phyloP scores from a whole-genome alignment of 2,113 vertebrate species.

The Thryonomys swinderianus region DNA sequence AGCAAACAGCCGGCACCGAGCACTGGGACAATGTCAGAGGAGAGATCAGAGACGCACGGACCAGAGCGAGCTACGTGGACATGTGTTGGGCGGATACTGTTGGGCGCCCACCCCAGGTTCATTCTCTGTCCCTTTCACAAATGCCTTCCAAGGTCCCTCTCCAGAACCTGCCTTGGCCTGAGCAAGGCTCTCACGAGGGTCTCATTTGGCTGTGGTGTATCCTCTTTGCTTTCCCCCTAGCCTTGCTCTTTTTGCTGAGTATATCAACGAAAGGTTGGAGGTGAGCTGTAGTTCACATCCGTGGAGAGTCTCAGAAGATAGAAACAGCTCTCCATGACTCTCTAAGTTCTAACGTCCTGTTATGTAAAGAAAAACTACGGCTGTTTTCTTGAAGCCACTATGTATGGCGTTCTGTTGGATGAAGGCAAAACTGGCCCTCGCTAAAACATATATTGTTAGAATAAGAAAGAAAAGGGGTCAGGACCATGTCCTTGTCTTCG shows the following conservation, averaged over 20 bases:
- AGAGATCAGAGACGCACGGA: background rate
- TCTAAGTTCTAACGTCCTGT: background rate
- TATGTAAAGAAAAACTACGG: background rate
- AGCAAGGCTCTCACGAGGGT: background rate
- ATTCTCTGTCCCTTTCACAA: background rate
- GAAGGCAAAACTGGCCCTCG: background rate
- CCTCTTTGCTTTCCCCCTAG: background rate
- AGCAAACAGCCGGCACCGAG: background rate
- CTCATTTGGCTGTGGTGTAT: background rate
- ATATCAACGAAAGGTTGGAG: background rate
- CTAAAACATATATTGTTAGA: background rate
- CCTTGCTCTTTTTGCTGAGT: background rate
- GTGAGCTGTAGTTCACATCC: background rate
- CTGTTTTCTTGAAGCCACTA: background rate
- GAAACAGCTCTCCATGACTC: background rate
- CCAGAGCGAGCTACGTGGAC: background rate
- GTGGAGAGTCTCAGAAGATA: background rate
- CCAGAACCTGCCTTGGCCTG: background rate
- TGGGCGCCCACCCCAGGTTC: background rate
- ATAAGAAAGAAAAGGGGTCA: background rate
- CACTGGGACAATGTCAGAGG: background rate
- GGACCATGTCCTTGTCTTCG: background rate
- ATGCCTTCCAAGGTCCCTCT: background rate
- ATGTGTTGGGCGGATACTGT: background rate
- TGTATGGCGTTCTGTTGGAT: background rate